phyloP scores from a whole-genome alignment of 1,140 invertebrate genomes.

The Antheraea mylitta region DNA sequence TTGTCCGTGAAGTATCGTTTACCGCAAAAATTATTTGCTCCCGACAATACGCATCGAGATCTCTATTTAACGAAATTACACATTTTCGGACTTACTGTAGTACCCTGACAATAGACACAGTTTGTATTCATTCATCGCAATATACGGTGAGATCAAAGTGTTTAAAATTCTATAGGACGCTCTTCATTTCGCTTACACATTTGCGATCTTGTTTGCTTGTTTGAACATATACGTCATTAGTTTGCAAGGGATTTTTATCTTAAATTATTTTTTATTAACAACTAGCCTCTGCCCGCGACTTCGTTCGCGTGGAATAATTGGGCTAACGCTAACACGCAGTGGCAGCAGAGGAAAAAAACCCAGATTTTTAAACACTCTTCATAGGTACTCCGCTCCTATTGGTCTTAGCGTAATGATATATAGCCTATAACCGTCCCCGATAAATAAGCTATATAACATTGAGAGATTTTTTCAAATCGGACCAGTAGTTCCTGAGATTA shows the following conservation, averaged over 20 bases:
- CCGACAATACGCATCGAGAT: conserved; percentile 47
- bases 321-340: too few species aligned
- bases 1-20: conserved; percentile 63
- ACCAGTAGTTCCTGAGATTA: too few species aligned
- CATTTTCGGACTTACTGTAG: conserved; percentile 32
- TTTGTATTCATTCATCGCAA: conserved; percentile 1
- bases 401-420: too few species aligned
- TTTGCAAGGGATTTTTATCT: conserved; percentile 3
- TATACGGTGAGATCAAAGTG: conserved; percentile 26
- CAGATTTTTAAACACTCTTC: too few species aligned
- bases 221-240: not conserved
- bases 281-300: too few species aligned
- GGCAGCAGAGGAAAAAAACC: too few species aligned
- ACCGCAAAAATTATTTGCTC: conserved; percentile 66
- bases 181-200: conserved; percentile 1
- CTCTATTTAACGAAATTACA: conserved; percentile 72
- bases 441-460: too few species aligned
- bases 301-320: too few species aligned
- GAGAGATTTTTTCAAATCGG: too few species aligned
- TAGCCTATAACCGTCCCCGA: too few species aligned
- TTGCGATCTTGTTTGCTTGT: not conserved
- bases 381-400: too few species aligned
- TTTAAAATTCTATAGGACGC: not conserved
- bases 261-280: too few species aligned
- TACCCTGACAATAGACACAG: conserved; percentile 21